Percentiles rank a stretch among this genome's conserved stretches.
phyloP scores from a whole-genome alignment of 1,140 invertebrate genomes.

The Vanessa tameamea region DNA sequence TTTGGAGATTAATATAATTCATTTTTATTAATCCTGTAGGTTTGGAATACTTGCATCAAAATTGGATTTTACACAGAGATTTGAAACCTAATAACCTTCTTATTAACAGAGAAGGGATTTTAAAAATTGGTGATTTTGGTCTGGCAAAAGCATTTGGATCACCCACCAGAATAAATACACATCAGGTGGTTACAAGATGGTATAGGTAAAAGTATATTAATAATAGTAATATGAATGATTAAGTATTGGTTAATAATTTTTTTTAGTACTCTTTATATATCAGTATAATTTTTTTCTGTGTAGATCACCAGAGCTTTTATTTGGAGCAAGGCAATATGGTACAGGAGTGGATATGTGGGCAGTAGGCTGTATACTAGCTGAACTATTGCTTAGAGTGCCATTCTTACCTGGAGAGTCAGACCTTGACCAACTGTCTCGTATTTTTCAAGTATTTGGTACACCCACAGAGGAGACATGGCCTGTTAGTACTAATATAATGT shows the following conservation, averaged over 20 bases:
- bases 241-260: too few species aligned
- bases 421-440: conserved; percentile 96
- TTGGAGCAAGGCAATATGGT: conserved; percentile 96
- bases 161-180: conserved; percentile 97
- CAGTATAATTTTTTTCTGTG: conserved; percentile 37
- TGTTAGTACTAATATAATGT: conserved; percentile 54
- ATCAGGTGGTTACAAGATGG: conserved; percentile 98
- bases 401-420: conserved; percentile 98
- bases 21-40: conserved; percentile 53
- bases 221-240: too few species aligned
- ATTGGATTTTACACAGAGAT: conserved; percentile 99
- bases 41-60: conserved; percentile 96
- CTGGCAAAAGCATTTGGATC: conserved; percentile 98
- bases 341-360: conserved; percentile 99
- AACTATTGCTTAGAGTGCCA: conserved; percentile 94
- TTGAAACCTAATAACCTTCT: conserved; percentile 99
- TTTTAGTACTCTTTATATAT: too few species aligned
- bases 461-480: conserved; percentile 97
- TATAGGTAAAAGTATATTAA: conserved; percentile 84
- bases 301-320: conserved; percentile 96
- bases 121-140: conserved; percentile 99
- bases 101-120: conserved; percentile 93
- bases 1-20: conserved; percentile 1
- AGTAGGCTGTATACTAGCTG: conserved; percentile 98
- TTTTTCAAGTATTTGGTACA: conserved; percentile 95